These are phyloP conservation scores for Palythoa heliodiscus DNA, from an alignment of 92 coral and sea anemone species.

Conservation along the genomic window DNA sequence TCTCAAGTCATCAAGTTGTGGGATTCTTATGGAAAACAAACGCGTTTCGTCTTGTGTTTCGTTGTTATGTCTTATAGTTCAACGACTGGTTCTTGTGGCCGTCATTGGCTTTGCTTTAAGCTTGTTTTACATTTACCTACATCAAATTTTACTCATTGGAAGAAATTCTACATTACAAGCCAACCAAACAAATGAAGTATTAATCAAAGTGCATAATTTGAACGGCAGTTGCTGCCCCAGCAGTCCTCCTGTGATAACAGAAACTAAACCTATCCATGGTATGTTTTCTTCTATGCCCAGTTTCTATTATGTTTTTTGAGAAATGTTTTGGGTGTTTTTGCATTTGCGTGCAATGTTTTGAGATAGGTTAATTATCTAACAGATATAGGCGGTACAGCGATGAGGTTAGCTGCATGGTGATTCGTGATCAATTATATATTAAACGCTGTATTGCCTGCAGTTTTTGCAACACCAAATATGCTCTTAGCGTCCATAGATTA, in stretches of 20 bases:
- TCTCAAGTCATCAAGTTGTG: neutral
- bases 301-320: neutral
- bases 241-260: neutral
- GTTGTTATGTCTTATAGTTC: neutral
- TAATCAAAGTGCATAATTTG: too few relatives aligned
- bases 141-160: neutral
- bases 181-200: neutral
- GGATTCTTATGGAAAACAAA: neutral
- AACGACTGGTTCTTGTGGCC: neutral
- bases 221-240: neutral
- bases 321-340: neutral
- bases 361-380: neutral
- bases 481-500: neutral
- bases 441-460: neutral
- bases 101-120: slow-evolving; percentile 1
- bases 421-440: neutral
- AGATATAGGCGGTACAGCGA: neutral
- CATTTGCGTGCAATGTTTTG: neutral
- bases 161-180: neutral
- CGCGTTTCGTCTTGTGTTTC: neutral
- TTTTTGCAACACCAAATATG: neutral
- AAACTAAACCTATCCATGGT: neutral
- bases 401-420: neutral
- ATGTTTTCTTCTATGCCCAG: neutral
- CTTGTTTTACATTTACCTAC: neutral